Conservation (phyloP, 64 coral and sea anemone species). For the Anthopleura sola region DNA sequence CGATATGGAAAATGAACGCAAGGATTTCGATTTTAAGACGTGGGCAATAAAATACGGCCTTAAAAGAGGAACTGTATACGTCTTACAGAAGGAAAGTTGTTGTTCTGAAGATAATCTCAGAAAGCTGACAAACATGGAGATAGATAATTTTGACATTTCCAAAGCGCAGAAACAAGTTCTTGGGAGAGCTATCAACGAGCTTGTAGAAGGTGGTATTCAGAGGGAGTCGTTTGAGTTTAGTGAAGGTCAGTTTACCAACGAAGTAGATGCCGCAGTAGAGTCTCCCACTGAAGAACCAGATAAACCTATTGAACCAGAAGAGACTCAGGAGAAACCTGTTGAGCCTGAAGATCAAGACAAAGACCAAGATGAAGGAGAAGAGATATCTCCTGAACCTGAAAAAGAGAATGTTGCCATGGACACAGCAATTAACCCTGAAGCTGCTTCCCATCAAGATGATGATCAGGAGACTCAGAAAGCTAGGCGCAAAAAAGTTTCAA, state of each 20-base stretch:
- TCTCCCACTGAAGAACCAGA: background rate
- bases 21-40: constrained; percentile 17
- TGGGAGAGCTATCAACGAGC: background rate
- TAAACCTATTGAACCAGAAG: background rate
- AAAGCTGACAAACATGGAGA: background rate
- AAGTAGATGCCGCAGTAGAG: background rate
- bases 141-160: constrained; percentile 7
- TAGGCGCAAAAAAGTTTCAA: background rate
- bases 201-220: background rate
- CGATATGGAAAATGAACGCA: background rate
- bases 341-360: background rate
- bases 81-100: background rate
- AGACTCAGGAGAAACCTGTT: background rate
- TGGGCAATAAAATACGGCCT: background rate
- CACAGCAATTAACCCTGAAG: background rate
- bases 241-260: background rate
- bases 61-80: constrained; percentile 18
- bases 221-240: background rate
- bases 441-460: background rate
- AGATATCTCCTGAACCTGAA: background rate
- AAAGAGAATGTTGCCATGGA: background rate
- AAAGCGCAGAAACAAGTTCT: background rate
- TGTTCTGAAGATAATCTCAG: background rate
- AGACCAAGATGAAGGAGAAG: background rate
- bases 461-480: background rate